phyloP scores from a whole-genome alignment of 2,888 invertebrate species.

The Chrysina gloriosa region DNA sequence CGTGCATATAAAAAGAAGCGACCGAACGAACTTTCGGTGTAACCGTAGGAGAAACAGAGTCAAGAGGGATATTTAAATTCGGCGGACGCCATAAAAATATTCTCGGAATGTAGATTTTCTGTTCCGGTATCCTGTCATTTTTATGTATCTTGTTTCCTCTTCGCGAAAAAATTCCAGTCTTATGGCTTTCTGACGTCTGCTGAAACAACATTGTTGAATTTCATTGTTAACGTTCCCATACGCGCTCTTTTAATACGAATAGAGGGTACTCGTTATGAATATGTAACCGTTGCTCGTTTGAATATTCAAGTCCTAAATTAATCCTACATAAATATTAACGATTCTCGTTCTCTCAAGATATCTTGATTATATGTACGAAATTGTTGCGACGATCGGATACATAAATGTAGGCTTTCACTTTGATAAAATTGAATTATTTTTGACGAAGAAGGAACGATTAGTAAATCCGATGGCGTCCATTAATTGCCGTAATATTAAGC shows the following conservation, averaged over 20 bases:
- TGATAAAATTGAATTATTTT: too few species aligned
- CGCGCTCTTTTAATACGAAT: constrained; percentile 22
- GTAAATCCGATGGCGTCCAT: too few species aligned
- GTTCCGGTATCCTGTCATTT: constrained; percentile 64
- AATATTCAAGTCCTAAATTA: constrained; percentile 16
- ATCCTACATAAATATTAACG: constrained; percentile 15
- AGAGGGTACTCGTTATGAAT: constrained; percentile 18
- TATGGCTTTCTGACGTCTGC: constrained; percentile 59
- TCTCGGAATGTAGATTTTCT: constrained; percentile 61
- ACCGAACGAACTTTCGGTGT: constrained; percentile 55
- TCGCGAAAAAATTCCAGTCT: constrained; percentile 57
- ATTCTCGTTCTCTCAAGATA: neutral
- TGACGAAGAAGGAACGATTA: too few species aligned
- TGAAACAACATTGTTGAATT: constrained; percentile 52
- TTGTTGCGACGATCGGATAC: too few species aligned
- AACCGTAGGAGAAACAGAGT: constrained; percentile 29
- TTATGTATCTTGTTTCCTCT: constrained; percentile 57
- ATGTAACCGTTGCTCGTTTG: constrained; percentile 22
- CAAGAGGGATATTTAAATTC: constrained; percentile 52
- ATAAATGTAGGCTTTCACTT: too few species aligned
- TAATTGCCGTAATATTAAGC: too few species aligned
- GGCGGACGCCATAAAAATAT: constrained; percentile 60
- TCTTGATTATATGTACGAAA: too few species aligned
- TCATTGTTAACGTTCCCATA: constrained; percentile 35
- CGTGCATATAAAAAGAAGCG: constrained; percentile 46